Percentiles rank a stretch among this genome's conserved stretches.
These are phyloP conservation scores for Hoplostethus atlanticus DNA, from an alignment of 2,797 vertebrate species.

Conservation along the genomic window DNA sequence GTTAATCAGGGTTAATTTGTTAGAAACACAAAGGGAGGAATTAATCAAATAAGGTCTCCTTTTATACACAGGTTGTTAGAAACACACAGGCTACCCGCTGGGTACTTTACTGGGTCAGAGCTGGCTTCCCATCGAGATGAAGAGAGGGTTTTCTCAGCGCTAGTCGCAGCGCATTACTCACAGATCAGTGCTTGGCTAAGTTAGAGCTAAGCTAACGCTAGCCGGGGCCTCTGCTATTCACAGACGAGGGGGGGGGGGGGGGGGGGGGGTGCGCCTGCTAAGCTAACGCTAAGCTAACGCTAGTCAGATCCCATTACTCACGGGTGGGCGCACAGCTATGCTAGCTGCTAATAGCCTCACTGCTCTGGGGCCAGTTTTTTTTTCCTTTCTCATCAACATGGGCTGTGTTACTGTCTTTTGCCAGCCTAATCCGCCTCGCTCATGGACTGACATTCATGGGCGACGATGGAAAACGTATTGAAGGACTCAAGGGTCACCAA, in stretches of 20 bases:
- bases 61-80: constrained; percentile 74
- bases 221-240: constrained; percentile 53
- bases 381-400: constrained; percentile 5
- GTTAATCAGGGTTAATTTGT: constrained; percentile 82
- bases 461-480: constrained; percentile 16
- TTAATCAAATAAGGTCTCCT: constrained; percentile 72
- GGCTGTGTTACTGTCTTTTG: constrained; percentile 1
- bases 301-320: constrained; percentile 68
- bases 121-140: constrained; percentile 69
- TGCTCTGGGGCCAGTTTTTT: constrained; percentile 9
- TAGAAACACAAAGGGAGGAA: constrained; percentile 73
- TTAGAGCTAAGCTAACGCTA: constrained; percentile 64
- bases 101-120: constrained; percentile 73
- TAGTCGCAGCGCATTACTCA: constrained; percentile 70
- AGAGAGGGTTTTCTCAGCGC: constrained; percentile 67
- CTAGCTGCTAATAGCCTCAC: constrained; percentile 53
- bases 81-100: constrained; percentile 65
- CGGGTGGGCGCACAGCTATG: constrained; percentile 60
- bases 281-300: constrained; percentile 74
- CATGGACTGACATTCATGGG: constrained; percentile 1
- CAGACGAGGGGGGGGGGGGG: constrained; percentile 25
- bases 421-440: constrained; percentile 11
- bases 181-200: constrained; percentile 52
- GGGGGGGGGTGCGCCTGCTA: constrained; percentile 59
- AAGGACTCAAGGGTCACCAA: constrained; percentile 17